Percentiles rank a stretch among this genome's conserved stretches.
Evolutionary conservation across 1,140 invertebrate species (phyloP).

Genomic region (Drosophila watanabei): DNA sequence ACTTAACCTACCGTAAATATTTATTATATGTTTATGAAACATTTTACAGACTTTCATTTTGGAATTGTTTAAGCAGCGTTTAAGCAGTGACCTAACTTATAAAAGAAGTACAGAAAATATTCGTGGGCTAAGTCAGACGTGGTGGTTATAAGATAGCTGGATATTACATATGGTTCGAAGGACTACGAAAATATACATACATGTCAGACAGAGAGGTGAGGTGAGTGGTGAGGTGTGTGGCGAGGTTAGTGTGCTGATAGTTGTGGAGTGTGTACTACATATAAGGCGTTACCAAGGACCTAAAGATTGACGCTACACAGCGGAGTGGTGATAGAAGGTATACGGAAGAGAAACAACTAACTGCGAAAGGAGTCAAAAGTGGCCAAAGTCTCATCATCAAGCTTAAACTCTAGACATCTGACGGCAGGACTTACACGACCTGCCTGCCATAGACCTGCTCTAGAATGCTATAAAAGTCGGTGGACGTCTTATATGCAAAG

Average conservation of each 20-base stretch:
- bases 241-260: constrained; percentile 22
- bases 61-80: constrained; percentile 69
- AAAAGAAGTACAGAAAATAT: constrained; percentile 57
- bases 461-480: constrained; percentile 87
- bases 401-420: constrained; percentile 65
- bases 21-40: constrained; percentile 84
- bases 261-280: constrained; percentile 57
- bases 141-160: constrained; percentile 39
- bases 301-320: constrained; percentile 50
- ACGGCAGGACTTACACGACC: constrained; percentile 54
- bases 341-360: constrained; percentile 48
- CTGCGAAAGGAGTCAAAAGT: constrained; percentile 40
- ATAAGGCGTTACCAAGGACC: constrained; percentile 82
- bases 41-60: constrained; percentile 83
- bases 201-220: constrained; percentile 26
- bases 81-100: constrained; percentile 65
- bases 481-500: constrained; percentile 87
- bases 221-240: constrained; percentile 3
- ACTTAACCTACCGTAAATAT: constrained; percentile 81
- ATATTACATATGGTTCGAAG: constrained; percentile 35
- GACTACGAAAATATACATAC: constrained; percentile 49
- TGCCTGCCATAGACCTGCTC: constrained; percentile 83
- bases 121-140: constrained; percentile 35
- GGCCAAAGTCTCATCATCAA: constrained; percentile 78
- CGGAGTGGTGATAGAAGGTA: constrained; percentile 51